phyloP scores from a whole-genome alignment of 92 coral and sea anemone species.

The Paragorgia papillata region DNA sequence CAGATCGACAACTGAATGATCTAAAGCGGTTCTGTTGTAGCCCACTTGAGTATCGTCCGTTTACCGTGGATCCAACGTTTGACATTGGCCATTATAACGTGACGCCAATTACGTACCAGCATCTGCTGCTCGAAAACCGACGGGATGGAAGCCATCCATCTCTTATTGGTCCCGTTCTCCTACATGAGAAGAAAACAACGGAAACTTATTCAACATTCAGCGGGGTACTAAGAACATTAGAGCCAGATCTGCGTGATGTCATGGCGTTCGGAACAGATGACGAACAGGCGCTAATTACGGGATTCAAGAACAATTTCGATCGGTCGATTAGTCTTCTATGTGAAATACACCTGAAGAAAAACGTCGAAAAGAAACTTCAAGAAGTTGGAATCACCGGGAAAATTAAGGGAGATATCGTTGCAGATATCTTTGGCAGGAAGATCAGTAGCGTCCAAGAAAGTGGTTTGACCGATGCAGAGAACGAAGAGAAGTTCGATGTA shows the following conservation, averaged over 20 bases:
- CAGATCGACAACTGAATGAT: conserved; percentile 51
- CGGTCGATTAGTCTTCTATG: conserved; percentile 17
- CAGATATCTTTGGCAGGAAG: conserved; percentile 37
- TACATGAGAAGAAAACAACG: conserved; percentile 30
- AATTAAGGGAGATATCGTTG: conserved; percentile 4
- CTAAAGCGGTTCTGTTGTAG: conserved; percentile 48
- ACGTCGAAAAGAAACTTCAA: conserved; percentile 18
- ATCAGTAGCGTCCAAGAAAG: conserved; percentile 5
- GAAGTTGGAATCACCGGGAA: conserved; percentile 7
- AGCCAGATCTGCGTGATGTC: conserved; percentile 28
- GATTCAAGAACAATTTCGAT: conserved; percentile 21
- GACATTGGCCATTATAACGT: conserved; percentile 48
- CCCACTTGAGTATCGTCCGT: conserved; percentile 33
- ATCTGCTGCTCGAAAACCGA: conserved; percentile 35
- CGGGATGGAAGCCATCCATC: conserved; percentile 44
- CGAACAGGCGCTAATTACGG: conserved; percentile 27
- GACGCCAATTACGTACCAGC: conserved; percentile 48
- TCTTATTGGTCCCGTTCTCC: conserved; percentile 35
- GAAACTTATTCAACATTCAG: conserved; percentile 35
- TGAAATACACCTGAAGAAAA: conserved; percentile 20
- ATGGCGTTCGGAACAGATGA: conserved; percentile 46
- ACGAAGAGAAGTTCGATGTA: conserved; percentile 30
- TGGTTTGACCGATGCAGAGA: conserved; percentile 36
- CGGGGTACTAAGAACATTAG: conserved; percentile 26
- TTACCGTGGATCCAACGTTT: conserved; percentile 54